These are phyloP conservation scores for Pseudoatta argentina DNA, from an alignment of 1,140 invertebrate species.

Conservation along the genomic window DNA sequence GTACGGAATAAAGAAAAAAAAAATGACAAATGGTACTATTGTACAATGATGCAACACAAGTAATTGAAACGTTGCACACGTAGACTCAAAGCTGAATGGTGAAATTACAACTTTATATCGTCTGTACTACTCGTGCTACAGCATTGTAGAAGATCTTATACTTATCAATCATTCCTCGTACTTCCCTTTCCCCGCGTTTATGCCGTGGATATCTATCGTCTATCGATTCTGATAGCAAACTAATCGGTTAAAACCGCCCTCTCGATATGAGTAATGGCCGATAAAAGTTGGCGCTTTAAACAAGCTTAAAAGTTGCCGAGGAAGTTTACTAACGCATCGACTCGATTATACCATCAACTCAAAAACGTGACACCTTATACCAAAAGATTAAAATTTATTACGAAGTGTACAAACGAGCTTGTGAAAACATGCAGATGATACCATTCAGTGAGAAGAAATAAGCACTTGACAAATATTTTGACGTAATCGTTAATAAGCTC, in stretches of 20 bases:
- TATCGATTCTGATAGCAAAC: constrained; percentile 51
- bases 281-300: constrained; percentile 55
- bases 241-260: constrained; percentile 48
- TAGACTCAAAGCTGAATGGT: background rate
- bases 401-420: background rate
- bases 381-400: constrained; percentile 55
- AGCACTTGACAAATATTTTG: background rate
- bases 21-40: background rate
- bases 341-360: constrained; percentile 21
- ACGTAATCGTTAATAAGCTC: background rate
- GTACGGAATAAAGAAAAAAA: background rate
- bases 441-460: background rate
- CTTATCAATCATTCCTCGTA: background rate
- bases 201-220: background rate
- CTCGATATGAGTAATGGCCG: constrained; percentile 46
- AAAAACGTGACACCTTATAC: constrained; percentile 37
- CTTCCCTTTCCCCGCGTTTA: background rate
- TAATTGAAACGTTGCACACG: background rate
- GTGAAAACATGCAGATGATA: background rate
- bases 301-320: constrained; percentile 54
- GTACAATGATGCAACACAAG: background rate
- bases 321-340: constrained; percentile 40
- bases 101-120: background rate
- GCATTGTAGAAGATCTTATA: background rate
- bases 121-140: background rate